Evolutionary conservation across 2,113 vertebrate species (phyloP).

Genomic region (Pseudolaguvia tuberculata): DNA sequence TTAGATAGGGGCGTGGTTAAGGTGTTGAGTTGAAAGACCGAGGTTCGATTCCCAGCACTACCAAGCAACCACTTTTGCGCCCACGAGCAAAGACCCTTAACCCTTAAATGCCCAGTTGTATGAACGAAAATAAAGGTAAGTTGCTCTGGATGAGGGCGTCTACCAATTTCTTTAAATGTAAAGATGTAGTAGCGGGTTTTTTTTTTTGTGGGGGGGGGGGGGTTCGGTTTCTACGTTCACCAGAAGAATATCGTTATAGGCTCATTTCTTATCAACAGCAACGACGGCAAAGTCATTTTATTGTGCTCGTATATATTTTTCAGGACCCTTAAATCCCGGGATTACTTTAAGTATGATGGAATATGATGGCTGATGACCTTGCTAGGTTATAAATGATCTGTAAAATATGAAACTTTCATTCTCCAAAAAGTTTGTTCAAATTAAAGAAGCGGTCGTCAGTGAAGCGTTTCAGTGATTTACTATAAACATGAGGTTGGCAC

Average conservation of each 20-base stretch:
- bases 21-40: too few relatives aligned
- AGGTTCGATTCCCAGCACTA: too few relatives aligned
- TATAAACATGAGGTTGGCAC: slow-evolving; percentile 27
- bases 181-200: too few relatives aligned
- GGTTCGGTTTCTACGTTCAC: background rate
- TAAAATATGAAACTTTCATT: slow-evolving; percentile 34
- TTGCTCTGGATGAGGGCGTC: too few relatives aligned
- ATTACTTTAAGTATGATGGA: slow-evolving; percentile 21
- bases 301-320: background rate
- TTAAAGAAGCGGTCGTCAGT: slow-evolving; percentile 31
- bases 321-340: background rate
- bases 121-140: too few relatives aligned
- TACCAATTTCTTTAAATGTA: too few relatives aligned
- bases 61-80: too few relatives aligned
- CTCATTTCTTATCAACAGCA: background rate
- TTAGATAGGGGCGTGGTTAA: too few relatives aligned
- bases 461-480: slow-evolving; percentile 30
- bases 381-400: slow-evolving; percentile 4
- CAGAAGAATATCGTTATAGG: background rate
- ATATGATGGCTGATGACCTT: slow-evolving; percentile 21
- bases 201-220: too few relatives aligned
- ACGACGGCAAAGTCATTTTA: background rate
- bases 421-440: slow-evolving; percentile 22
- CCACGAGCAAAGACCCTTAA: too few relatives aligned
- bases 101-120: too few relatives aligned